phyloP scores from a whole-genome alignment of 2,888 invertebrate species.

The Parnassius smintheus region DNA sequence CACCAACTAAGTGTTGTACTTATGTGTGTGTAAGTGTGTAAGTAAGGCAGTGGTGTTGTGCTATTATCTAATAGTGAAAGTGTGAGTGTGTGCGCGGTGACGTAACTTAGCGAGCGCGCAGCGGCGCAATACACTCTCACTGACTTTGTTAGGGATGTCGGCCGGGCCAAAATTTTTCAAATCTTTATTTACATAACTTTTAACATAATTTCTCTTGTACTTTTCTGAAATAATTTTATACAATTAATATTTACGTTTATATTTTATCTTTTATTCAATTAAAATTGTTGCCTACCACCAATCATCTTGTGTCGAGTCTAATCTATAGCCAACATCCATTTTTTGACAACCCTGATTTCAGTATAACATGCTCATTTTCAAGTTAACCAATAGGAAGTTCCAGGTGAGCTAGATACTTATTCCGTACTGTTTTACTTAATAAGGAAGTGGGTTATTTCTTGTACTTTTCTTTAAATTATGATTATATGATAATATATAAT shows the following conservation, averaged over 20 bases:
- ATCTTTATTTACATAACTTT: no score
- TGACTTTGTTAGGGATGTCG: slow-evolving; percentile 36
- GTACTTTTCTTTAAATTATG: not conserved
- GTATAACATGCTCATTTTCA: slow-evolving; percentile 56
- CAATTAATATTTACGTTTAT: no score
- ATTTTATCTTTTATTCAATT: no score
- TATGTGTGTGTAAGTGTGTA: slow-evolving; percentile 63
- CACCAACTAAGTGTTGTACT: slow-evolving; percentile 64
- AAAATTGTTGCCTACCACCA: no score
- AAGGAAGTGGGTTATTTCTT: slow-evolving; percentile 23
- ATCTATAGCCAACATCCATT: no score
- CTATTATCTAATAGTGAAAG: slow-evolving; percentile 79
- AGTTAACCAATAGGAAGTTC: slow-evolving; percentile 67
- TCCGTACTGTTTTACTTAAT: slow-evolving; percentile 34
- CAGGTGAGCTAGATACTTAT: slow-evolving; percentile 50
- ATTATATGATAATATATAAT: no score
- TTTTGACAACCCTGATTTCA: slow-evolving; percentile 27
- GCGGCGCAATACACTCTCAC: slow-evolving; percentile 62
- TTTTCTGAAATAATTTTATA: no score
- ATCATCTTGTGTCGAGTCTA: no score
- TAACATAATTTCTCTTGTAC: no score
- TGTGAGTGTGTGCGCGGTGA: slow-evolving; percentile 71
- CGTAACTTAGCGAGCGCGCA: slow-evolving; percentile 57
- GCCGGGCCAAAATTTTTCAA: no score
- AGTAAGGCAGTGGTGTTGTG: slow-evolving; percentile 71